Base-by-base conservation (phyloP, 2,888 invertebrate species). In the Ornithoptera alexandrae region DNA sequence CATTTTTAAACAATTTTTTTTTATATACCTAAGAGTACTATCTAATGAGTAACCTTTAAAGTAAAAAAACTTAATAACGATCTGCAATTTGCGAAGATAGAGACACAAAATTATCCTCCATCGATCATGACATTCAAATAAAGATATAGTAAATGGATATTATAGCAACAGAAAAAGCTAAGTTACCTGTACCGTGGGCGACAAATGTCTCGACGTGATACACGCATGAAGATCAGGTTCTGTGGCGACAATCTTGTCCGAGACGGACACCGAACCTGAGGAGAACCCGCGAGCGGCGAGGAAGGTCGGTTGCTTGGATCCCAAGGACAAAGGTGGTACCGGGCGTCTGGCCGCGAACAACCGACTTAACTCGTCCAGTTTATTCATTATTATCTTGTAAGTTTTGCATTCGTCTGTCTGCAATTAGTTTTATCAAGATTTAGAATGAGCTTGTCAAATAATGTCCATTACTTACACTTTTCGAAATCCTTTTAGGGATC, bases 311-410 rank as follows among this genome's bases (percentile, higher is more conserved):
- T 62, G 58, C 67, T 75, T 22, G 77, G 77, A 22, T 78, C 74
- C 50, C n/a, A 72, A 60, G 46, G 64, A 61, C 61, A 65, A n/a
- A 18, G 66, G 67, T 30, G 66, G 71, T 61, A 74, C 59, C 36
- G 72, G 74, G 18, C 72, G 77, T 24, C 81, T 79, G 63, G 75
- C 72, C 30, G 75, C 77, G 73, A 87, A 84, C 75, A 85, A 65
- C 0, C 82, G 84, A 75, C 83, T 84, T 74, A 91, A 69, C 75
- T 91, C 90, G 76, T 90, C 90, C 74, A 91, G 72, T 76, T 89
- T 90, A 39, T 77, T 82, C 88, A 90, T 88, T 77, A 91, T 90
- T 69, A 91, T 87, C 78, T 90, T 88, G 82, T 91, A 91, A 0
- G 91, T 91, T 71, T 86, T 88, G 78, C 87, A 90, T 59, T 90